Percentiles rank a stretch among this genome's conserved stretches.
Evolutionary conservation across 1,140 invertebrate species (phyloP).

Genomic region (Apis cerana): DNA sequence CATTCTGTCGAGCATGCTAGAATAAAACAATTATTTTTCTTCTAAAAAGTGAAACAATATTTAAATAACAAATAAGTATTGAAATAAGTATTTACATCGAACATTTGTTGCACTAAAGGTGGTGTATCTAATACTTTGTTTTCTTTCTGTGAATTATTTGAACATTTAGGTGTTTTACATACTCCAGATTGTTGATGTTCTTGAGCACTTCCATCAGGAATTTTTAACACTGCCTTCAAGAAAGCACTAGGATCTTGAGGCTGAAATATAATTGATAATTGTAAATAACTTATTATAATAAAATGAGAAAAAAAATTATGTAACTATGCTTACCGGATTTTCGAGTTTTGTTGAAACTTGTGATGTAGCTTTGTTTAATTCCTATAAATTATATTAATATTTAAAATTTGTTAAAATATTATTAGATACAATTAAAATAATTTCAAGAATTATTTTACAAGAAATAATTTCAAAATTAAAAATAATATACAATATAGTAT

Average conservation of each 20-base stretch:
- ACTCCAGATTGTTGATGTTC: neutral
- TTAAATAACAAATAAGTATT: neutral
- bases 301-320: neutral
- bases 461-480: no score
- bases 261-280: constrained; percentile 32
- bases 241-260: constrained; percentile 78
- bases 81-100: constrained; percentile 73
- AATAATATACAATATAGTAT: no score
- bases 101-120: constrained; percentile 76
- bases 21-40: neutral
- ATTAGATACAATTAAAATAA: neutral
- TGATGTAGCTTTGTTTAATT: constrained; percentile 29
- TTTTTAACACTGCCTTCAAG: constrained; percentile 78
- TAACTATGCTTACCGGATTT: constrained; percentile 54
- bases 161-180: neutral
- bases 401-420: neutral
- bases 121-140: constrained; percentile 68
- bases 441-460: neutral
- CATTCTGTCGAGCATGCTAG: constrained; percentile 73
- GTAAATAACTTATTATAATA: neutral
- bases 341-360: neutral
- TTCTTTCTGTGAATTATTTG: constrained; percentile 44
- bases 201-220: constrained; percentile 70
- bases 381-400: constrained; percentile 29
- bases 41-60: constrained; percentile 29